phyloP scores from a whole-genome alignment of 2,888 invertebrate species.

The Metellina segmentata region DNA sequence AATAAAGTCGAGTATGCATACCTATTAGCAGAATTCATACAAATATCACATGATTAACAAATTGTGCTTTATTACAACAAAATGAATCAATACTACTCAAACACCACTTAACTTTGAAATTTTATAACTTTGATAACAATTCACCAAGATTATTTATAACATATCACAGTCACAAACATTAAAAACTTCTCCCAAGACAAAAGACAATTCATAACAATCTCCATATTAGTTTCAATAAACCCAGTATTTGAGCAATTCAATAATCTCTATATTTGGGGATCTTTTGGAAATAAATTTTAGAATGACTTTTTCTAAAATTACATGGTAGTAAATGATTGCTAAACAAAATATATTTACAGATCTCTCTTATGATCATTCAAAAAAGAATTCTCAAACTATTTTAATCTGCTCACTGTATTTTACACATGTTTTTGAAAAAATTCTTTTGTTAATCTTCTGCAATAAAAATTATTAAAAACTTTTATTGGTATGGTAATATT shows the following conservation, averaged over 20 bases:
- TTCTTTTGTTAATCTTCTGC: no score
- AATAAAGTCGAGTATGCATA: no score
- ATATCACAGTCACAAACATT: background rate
- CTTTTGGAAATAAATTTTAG: background rate
- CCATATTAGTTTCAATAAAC: background rate
- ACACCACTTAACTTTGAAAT: background rate
- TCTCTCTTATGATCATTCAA: no score
- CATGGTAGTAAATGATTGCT: no score
- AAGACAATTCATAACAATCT: background rate
- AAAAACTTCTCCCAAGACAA: background rate
- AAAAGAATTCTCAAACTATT: no score
- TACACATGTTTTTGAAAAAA: no score
- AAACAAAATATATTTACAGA: no score
- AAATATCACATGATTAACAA: background rate
- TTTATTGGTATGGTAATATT: no score
- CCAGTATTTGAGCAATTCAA: background rate
- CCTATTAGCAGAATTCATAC: no score
- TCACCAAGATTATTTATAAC: background rate
- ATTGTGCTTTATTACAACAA: background rate
- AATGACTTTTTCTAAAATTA: no score
- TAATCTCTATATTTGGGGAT: background rate
- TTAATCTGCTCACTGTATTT: no score
- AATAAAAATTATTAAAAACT: no score
- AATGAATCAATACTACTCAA: background rate
- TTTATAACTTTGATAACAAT: background rate